Evolutionary conservation across 2,888 invertebrate genomes (phyloP), one percentile per base, ranked within the genome.

Genomic region (Lithodes maja): DNA sequence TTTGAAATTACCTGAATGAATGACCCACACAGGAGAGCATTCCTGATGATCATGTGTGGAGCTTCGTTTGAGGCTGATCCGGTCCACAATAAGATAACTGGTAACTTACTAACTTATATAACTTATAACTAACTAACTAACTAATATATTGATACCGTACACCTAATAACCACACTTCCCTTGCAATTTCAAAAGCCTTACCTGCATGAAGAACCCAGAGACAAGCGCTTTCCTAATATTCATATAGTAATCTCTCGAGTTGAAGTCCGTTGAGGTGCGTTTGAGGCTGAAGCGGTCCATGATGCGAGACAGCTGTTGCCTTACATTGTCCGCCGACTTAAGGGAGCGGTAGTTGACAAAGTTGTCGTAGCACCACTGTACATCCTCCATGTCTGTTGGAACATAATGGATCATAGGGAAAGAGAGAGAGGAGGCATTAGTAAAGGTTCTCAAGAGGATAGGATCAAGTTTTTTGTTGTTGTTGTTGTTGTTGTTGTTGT

Each of bases 201-300:
- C 99, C 96, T 99, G 99, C 99, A 99, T 99, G 94, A 99, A 99
- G 94, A 99, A 99, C 87, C 99, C 99, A 92, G 99, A 97, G 33
- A 99, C 99, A 55, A 99, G 95, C 0, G 99, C 99, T 95, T 99
- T 99, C 92, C 99, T 95, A 93, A 99, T 99, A 94, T 99, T 99
- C 84, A 99, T 96, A 94, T 99, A 99, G 94, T 99, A 99, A 94
- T 99, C 99, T 94, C 98, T 97, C 90, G 98, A 98, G 78, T 98
- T 98, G 94, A 99, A 99, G 93, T 99, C 99, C 33, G 99, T 99
- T 91, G 99, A 99, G 3, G 98, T 97, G 90, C 99, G 95, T 93
- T 97, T 97, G 92, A 99, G 94, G 93, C 96, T 97, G 94, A 99
- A 99, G 92, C 92, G 96, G 94, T 99, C 99, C 99, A 99, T 99